Evolutionary conservation across 2,113 vertebrate species (phyloP).

Genomic region (Spea bombifrons): DNA sequence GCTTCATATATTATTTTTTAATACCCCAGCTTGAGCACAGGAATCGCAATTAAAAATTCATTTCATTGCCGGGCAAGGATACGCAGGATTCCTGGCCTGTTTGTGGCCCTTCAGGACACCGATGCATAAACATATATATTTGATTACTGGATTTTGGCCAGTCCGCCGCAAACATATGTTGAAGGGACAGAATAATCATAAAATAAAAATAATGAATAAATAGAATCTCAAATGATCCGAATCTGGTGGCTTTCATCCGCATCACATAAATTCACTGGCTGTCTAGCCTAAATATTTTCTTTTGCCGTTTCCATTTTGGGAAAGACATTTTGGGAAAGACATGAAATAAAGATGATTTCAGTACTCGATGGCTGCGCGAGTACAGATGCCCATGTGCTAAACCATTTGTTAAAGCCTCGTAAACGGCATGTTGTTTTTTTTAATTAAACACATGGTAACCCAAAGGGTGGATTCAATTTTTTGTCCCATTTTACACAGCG

Average conservation of each 20-base stretch:
- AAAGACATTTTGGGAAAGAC: constrained; percentile 46
- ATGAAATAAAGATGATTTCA: constrained; percentile 48
- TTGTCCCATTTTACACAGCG: constrained; percentile 23
- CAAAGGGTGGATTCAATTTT: constrained; percentile 29
- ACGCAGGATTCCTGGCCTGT: too few species aligned
- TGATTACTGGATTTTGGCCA: too few species aligned
- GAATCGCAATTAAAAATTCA: too few species aligned
- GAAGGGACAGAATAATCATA: too few species aligned
- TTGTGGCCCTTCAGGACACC: too few species aligned
- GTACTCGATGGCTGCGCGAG: constrained; percentile 10
- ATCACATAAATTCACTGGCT: constrained; percentile 14
- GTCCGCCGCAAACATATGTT: too few species aligned
- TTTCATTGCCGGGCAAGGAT: too few species aligned
- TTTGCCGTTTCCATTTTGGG: constrained; percentile 35
- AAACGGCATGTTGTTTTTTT: constrained; percentile 48
- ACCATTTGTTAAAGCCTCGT: constrained; percentile 46
- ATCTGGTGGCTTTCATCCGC: constrained; percentile 4
- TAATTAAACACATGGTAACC: constrained; percentile 48
- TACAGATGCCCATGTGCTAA: constrained; percentile 43
- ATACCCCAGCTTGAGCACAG: too few species aligned
- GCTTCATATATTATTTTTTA: too few species aligned
- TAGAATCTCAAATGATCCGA: background rate
- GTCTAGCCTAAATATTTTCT: constrained; percentile 47
- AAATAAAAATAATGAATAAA: background rate
- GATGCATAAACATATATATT: too few species aligned